phyloP scores from a whole-genome alignment of 2,113 vertebrate genomes.

The Clarias macrocephalus region DNA sequence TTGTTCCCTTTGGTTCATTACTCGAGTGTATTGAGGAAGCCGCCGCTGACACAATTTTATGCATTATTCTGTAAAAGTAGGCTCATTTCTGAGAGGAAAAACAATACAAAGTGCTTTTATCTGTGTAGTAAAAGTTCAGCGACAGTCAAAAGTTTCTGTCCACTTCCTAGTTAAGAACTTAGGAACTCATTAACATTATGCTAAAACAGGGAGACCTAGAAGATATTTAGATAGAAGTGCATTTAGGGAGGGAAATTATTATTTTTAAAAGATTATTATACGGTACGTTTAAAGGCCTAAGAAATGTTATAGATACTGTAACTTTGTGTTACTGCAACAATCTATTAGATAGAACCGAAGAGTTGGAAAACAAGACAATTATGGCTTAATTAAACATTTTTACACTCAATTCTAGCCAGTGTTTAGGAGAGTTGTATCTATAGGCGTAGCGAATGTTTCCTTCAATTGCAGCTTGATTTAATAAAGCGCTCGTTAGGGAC shows the following conservation, averaged over 20 bases:
- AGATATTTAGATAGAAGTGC: background rate
- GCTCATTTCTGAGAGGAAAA: background rate
- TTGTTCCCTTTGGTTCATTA: conserved; percentile 47
- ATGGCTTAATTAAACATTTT: background rate
- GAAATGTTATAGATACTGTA: background rate
- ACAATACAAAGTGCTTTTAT: background rate
- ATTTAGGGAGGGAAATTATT: background rate
- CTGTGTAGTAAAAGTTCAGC: background rate
- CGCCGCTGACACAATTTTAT: background rate
- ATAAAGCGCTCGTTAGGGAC: background rate
- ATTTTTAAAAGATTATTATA: background rate
- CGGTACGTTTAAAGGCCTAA: background rate
- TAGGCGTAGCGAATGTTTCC: background rate
- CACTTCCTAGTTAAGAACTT: background rate
- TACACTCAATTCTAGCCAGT: background rate
- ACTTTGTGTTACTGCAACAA: background rate
- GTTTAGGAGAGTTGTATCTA: background rate
- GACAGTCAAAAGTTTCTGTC: background rate
- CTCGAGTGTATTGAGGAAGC: conserved; percentile 42
- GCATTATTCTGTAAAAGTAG: background rate
- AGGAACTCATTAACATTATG: background rate
- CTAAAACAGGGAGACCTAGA: background rate
- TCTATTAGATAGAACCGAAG: background rate
- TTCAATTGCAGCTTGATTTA: background rate
- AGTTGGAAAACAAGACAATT: background rate